Conservation (phyloP, 1,140 invertebrate species). For the Diploscapter pachys region DNA sequence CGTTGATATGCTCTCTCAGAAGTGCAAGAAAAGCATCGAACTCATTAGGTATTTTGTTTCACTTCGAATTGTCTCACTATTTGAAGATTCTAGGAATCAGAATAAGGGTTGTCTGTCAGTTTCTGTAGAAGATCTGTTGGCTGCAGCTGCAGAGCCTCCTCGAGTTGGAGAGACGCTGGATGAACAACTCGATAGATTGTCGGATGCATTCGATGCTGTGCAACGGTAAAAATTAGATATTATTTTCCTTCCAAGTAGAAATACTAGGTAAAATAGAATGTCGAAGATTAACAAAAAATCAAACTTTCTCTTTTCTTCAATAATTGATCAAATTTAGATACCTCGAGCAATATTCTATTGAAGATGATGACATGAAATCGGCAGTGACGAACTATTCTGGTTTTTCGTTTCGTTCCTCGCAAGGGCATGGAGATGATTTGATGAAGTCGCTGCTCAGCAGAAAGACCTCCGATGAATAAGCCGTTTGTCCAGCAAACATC, state of each 20-base stretch:
- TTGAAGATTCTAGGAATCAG: slow-evolving; percentile 19
- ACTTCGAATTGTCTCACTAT: slow-evolving; percentile 11
- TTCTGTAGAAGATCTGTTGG: slow-evolving; percentile 39
- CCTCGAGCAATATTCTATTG: slow-evolving; percentile 27
- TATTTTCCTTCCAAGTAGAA: not conserved
- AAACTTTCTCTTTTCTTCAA: not conserved
- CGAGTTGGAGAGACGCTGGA: slow-evolving; percentile 31
- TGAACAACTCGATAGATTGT: slow-evolving; percentile 34
- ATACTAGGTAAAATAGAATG: not conserved
- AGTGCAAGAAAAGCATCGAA: slow-evolving; percentile 41
- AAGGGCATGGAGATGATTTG: too few species aligned
- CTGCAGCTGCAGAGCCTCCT: slow-evolving; percentile 38
- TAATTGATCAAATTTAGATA: slow-evolving; percentile 8
- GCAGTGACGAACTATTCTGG: too few species aligned
- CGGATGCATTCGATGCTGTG: slow-evolving; percentile 40
- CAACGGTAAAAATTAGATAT: slow-evolving; percentile 30
- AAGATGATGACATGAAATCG: not conserved
- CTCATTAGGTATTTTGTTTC: slow-evolving; percentile 26
- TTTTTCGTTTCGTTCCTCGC: too few species aligned
- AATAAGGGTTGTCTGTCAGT: slow-evolving; percentile 40
- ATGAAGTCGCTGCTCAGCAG: too few species aligned
- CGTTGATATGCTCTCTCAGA: slow-evolving; percentile 38
- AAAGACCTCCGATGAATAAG: too few species aligned
- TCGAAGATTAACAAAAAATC: not conserved
- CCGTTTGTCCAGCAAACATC: too few species aligned